A percentile compares a stretch with the other conserved stretches of the same genome.
Conservation (phyloP, 2,113 vertebrate species). For the Myotis lucifugus region DNA sequence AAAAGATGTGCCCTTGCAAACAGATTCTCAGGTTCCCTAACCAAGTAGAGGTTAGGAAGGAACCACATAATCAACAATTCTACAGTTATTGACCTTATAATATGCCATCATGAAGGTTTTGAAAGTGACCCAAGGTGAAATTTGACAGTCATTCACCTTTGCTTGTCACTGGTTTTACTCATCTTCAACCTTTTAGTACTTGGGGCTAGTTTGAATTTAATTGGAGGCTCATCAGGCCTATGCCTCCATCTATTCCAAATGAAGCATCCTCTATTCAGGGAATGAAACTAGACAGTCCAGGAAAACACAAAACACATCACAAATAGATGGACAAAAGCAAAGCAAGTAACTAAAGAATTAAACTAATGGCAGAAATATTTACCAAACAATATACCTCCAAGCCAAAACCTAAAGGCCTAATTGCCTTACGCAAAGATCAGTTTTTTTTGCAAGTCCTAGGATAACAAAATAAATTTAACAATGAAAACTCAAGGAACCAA, state of each 20-base stretch:
- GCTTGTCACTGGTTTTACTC: not conserved
- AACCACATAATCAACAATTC: not conserved
- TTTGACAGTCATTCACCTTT: not conserved
- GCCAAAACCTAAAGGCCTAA: not conserved
- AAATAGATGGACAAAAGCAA: not conserved
- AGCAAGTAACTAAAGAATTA: slow-evolving; percentile 32
- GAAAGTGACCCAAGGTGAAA: not conserved
- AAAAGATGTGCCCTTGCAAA: not conserved
- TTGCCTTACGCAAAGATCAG: not conserved
- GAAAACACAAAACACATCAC: not conserved
- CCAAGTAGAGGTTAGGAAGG: not conserved
- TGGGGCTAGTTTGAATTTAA: not conserved
- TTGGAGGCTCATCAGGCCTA: not conserved
- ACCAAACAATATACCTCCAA: not conserved
- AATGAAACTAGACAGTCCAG: not conserved
- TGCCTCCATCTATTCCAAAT: not conserved
- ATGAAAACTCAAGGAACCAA: not conserved
- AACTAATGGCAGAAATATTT: not conserved
- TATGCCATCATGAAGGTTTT: not conserved
- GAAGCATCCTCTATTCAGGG: not conserved
- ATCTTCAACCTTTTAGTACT: not conserved
- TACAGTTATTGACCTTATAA: not conserved
- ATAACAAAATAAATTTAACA: not conserved
- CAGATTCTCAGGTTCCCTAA: not conserved
- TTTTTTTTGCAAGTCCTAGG: not conserved